These are phyloP conservation scores for Rallus limicola DNA, from an alignment of 2,113 vertebrate species.

Conservation along the genomic window DNA sequence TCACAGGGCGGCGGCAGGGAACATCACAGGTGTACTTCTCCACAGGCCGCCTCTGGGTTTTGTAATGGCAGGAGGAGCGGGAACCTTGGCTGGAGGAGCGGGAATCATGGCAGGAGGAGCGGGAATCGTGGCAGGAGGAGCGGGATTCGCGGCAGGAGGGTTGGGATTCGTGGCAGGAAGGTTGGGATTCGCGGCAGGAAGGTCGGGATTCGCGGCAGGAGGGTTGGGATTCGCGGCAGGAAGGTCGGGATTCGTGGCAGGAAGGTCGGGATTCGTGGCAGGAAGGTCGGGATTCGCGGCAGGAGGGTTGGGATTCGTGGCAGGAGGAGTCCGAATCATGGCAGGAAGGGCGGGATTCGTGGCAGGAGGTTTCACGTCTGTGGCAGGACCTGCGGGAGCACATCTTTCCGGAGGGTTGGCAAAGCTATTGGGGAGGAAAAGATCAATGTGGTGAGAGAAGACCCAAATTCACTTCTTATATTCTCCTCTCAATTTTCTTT, in stretches of 20 bases:
- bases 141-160: no score
- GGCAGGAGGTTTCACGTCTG: neutral
- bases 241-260: no score
- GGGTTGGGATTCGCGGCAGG: no score
- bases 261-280: no score
- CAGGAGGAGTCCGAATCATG: neutral
- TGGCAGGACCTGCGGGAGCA: constrained; percentile 2
- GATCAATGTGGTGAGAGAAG: fast-evolving
- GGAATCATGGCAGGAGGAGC: neutral
- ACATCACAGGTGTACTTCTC: neutral
- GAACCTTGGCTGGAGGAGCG: no score
- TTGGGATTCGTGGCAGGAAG: no score
- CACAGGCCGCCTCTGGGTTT: neutral
- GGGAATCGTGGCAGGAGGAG: neutral
- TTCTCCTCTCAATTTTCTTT: fast-evolving
- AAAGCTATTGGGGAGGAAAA: neutral
- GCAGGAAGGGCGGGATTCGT: no score
- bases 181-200: neutral
- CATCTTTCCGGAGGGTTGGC: neutral
- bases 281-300: neutral
- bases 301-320: neutral
- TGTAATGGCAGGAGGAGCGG: neutral
- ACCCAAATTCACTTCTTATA: neutral
- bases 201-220: no score
- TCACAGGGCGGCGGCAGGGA: fast-evolving